Conservation (phyloP, 2,888 invertebrate genomes). For the Sericinus montela region DNA sequence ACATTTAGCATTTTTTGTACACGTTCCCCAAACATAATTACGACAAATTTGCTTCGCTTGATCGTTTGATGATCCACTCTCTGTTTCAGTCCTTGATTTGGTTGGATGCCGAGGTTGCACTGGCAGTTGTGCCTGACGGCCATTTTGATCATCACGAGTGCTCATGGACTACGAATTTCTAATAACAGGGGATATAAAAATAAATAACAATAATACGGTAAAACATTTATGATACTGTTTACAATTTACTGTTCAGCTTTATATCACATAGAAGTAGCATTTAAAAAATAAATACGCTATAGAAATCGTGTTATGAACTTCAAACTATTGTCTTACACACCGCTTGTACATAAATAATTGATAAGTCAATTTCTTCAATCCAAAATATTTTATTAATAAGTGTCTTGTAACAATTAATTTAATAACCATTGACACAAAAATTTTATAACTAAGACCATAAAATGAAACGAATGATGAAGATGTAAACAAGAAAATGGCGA, state of each 20-base stretch:
- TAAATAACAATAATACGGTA: not conserved
- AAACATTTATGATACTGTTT: too few relatives aligned
- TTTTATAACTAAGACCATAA: too few relatives aligned
- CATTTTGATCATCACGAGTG: slow-evolving; percentile 45
- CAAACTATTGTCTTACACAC: not conserved
- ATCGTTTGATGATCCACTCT: slow-evolving; percentile 26
- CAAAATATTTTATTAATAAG: slow-evolving; percentile 1
- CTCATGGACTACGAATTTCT: slow-evolving; percentile 31
- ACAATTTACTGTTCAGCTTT: too few relatives aligned
- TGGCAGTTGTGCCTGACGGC: slow-evolving; percentile 45
- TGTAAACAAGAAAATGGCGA: too few relatives aligned
- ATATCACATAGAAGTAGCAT: too few relatives aligned
- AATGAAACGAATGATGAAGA: too few relatives aligned
- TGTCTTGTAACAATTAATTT: too few relatives aligned
- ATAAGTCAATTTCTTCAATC: not conserved
- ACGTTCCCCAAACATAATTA: slow-evolving; percentile 61
- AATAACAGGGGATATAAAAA: not conserved
- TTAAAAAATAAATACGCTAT: too few relatives aligned
- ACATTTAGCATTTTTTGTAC: slow-evolving; percentile 49
- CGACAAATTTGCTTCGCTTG: slow-evolving; percentile 42
- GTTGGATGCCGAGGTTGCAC: slow-evolving; percentile 35
- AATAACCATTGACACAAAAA: too few relatives aligned
- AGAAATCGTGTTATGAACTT: too few relatives aligned
- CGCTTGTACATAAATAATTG: not conserved
- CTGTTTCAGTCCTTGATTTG: slow-evolving; percentile 30